A percentile compares a stretch with the other conserved stretches of the same genome.
Evolutionary conservation across 2,888 invertebrate genomes (phyloP).

Genomic region (Lithophane ornitopus): DNA sequence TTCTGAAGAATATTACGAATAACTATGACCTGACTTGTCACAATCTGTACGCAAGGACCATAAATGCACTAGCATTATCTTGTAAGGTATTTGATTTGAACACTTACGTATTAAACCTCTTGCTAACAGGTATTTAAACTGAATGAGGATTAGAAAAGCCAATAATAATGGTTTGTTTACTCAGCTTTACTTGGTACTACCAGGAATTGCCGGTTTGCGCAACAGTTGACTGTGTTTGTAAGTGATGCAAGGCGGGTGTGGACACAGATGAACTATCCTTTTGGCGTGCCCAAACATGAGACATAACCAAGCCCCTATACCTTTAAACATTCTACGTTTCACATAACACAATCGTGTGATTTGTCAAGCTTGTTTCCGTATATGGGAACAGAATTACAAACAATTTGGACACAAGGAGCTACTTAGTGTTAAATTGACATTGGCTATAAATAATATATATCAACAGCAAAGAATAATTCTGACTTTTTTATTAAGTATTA

Average conservation of each 20-base stretch:
- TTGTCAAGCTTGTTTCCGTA: conserved; percentile 9
- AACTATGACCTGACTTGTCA: conserved; percentile 17
- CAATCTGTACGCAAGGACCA: conserved; percentile 13
- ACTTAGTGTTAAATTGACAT: conserved; percentile 1
- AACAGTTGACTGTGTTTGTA: conserved; percentile 73
- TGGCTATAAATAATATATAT: background rate
- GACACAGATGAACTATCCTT: conserved; percentile 80
- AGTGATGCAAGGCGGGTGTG: conserved; percentile 80
- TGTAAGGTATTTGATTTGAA: conserved; percentile 46
- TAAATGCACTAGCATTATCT: conserved; percentile 31
- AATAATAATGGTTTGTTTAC: conserved; percentile 75
- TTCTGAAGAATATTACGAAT: conserved; percentile 3
- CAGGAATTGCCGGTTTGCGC: conserved; percentile 80
- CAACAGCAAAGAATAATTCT: background rate
- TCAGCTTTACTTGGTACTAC: conserved; percentile 79
- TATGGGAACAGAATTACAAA: conserved; percentile 8
- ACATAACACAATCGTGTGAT: conserved; percentile 26
- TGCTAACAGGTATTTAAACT: conserved; percentile 55
- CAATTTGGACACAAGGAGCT: background rate
- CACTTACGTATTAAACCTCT: conserved; percentile 35
- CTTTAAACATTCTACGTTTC: conserved; percentile 27
- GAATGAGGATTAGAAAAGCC: conserved; percentile 71
- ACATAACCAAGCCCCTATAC: conserved; percentile 46
- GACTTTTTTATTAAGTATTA: background rate
- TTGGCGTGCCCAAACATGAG: conserved; percentile 66